phyloP scores from a whole-genome alignment of 2,888 invertebrate species.

The Volucella inflata region DNA sequence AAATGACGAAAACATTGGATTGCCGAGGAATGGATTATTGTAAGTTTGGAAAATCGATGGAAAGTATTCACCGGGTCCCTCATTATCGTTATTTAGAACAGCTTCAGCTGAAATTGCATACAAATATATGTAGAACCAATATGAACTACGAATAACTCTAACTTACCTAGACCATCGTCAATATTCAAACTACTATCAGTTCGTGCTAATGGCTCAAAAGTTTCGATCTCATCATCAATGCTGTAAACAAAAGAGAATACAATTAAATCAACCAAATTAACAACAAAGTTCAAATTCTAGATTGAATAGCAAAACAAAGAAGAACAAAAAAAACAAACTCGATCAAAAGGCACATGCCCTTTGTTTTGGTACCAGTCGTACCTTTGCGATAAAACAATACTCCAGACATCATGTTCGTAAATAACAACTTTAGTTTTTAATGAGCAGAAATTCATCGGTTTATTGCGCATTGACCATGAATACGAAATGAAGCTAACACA shows the following conservation, averaged over 20 bases:
- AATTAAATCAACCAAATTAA: too few relatives aligned
- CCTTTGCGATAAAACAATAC: slow-evolving; percentile 2
- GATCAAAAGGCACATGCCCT: slow-evolving; percentile 7
- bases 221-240: slow-evolving; percentile 55
- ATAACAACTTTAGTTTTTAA: slow-evolving; percentile 20
- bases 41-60: slow-evolving; percentile 82
- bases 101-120: slow-evolving; percentile 79
- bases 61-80: slow-evolving; percentile 79
- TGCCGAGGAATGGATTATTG: slow-evolving; percentile 81
- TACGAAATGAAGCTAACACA: slow-evolving; percentile 45
- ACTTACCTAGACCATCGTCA: slow-evolving; percentile 46
- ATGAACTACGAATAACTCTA: background rate
- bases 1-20: slow-evolving; percentile 82
- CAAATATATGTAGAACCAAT: background rate
- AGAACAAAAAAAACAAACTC: background rate
- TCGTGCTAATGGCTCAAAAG: slow-evolving; percentile 33
- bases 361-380: background rate
- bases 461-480: slow-evolving; percentile 52
- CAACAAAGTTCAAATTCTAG: background rate
- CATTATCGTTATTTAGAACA: slow-evolving; percentile 80
- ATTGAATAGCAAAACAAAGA: slow-evolving; percentile 1
- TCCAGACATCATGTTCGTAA: slow-evolving; percentile 12
- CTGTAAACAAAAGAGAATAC: slow-evolving; percentile 34
- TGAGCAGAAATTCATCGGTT: slow-evolving; percentile 27
- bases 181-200: slow-evolving; percentile 27